Conservation (phyloP, 2,888 invertebrate species). For the Plebejus anna region DNA sequence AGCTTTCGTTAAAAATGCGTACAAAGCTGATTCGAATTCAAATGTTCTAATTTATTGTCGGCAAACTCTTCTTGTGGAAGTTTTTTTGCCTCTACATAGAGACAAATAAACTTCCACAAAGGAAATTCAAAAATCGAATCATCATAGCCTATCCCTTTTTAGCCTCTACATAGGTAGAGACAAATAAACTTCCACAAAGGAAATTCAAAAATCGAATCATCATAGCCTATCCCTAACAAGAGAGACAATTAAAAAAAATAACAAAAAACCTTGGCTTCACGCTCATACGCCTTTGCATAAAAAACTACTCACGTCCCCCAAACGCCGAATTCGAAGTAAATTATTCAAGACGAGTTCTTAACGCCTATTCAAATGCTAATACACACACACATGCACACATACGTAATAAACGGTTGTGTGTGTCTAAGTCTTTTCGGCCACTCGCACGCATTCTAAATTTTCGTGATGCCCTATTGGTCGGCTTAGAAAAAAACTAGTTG, state of each 20-base stretch:
- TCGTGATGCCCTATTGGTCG: constrained; percentile 35
- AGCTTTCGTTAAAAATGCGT: too few relatives aligned
- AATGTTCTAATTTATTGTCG: too few relatives aligned
- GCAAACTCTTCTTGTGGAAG: too few relatives aligned
- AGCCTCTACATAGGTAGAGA: too few relatives aligned
- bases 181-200: too few relatives aligned
- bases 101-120: too few relatives aligned
- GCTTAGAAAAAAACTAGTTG: constrained; percentile 26
- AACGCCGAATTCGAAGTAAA: constrained; percentile 48
- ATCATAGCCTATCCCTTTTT: not conserved
- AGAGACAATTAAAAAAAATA: not conserved
- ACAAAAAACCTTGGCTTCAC: not conserved
- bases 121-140: not conserved
- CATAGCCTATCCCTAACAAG: not conserved
- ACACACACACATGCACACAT: constrained; percentile 40
- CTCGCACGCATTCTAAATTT: constrained; percentile 48
- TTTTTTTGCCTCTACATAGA: too few relatives aligned
- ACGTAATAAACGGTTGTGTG: constrained; percentile 47
- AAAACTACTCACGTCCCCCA: constrained; percentile 30
- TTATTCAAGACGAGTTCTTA: constrained; percentile 52
- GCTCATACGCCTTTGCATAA: constrained; percentile 21
- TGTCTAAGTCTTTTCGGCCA: constrained; percentile 66
- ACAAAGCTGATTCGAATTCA: too few relatives aligned
- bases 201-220: not conserved
- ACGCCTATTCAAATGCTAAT: constrained; percentile 71